These are phyloP conservation scores for Trichomalopsis sarcophagae DNA, from an alignment of 1,140 invertebrate species.

Conservation along the genomic window DNA sequence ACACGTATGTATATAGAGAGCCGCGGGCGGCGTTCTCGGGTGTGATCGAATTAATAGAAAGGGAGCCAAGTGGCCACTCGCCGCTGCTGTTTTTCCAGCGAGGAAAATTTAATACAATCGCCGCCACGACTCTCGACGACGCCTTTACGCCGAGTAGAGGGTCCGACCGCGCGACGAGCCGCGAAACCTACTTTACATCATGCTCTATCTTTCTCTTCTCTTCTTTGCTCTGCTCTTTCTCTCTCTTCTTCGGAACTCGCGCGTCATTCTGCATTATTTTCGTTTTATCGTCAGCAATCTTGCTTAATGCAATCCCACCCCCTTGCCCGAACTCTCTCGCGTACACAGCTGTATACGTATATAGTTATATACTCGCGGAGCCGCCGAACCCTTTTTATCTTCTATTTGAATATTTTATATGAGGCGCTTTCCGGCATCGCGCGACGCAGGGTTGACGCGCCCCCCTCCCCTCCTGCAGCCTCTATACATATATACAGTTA, in stretches of 20 bases:
- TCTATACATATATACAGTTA: neutral
- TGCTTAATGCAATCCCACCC: slow-evolving; percentile 72
- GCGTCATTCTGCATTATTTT: slow-evolving; percentile 75
- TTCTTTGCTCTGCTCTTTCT: slow-evolving; percentile 44
- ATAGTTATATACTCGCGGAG: neutral
- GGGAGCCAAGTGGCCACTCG: neutral
- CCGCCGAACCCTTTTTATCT: slow-evolving; percentile 61
- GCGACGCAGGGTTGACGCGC: slow-evolving; percentile 14
- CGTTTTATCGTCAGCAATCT: slow-evolving; percentile 75
- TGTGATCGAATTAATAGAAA: neutral
- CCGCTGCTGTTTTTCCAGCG: slow-evolving; percentile 61
- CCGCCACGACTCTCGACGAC: slow-evolving; percentile 64
- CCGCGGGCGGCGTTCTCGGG: too few species aligned
- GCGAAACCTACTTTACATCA: slow-evolving; percentile 51
- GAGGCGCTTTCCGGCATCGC: slow-evolving; percentile 41
- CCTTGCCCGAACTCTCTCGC: slow-evolving; percentile 29
- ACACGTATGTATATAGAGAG: too few species aligned
- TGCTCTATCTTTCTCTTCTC: slow-evolving; percentile 48
- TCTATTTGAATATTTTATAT: slow-evolving; percentile 65
- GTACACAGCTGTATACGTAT: slow-evolving; percentile 14
- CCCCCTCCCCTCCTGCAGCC: neutral
- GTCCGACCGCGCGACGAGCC: slow-evolving; percentile 12
- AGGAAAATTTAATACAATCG: slow-evolving; percentile 68
- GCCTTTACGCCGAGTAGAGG: slow-evolving; percentile 45
- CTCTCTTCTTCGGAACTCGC: slow-evolving; percentile 44